These are phyloP conservation scores for Diachasmimorpha longicaudata DNA, from an alignment of 1,140 invertebrate species.

Conservation along the genomic window DNA sequence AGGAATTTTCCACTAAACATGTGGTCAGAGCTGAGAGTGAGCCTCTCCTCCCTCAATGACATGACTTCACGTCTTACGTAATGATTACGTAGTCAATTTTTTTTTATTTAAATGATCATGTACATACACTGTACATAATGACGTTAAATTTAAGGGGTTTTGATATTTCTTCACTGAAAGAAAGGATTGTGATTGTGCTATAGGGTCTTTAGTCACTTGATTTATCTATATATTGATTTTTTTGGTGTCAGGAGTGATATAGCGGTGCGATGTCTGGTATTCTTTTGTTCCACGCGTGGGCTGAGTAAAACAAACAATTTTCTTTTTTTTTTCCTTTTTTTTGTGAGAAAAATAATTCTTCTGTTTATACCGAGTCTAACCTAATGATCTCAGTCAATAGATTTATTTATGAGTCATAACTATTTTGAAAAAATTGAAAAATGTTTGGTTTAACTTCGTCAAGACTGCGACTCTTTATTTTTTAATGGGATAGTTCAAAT, in stretches of 20 bases:
- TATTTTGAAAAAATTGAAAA: no score
- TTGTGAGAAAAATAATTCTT: no score
- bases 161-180: neutral
- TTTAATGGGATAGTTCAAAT: no score
- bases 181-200: neutral
- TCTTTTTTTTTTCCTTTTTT: no score
- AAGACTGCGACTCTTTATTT: no score
- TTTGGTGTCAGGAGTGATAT: neutral
- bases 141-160: neutral
- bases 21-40: slow-evolving; percentile 50
- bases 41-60: slow-evolving; percentile 48
- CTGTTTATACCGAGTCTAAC: no score
- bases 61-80: slow-evolving; percentile 9
- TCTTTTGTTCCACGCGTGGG: neutral
- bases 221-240: neutral
- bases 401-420: no score
- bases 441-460: no score
- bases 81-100: slow-evolving; percentile 16
- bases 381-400: no score
- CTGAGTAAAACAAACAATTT: no score
- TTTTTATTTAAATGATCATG: slow-evolving; percentile 12
- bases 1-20: slow-evolving; percentile 40
- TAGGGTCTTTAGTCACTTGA: neutral
- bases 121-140: slow-evolving; percentile 22
- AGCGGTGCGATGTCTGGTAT: neutral